Evolutionary conservation across 2,888 invertebrate species (phyloP), one percentile per base, ranked within the genome.

Genomic region (Halictus quadricinctus): DNA sequence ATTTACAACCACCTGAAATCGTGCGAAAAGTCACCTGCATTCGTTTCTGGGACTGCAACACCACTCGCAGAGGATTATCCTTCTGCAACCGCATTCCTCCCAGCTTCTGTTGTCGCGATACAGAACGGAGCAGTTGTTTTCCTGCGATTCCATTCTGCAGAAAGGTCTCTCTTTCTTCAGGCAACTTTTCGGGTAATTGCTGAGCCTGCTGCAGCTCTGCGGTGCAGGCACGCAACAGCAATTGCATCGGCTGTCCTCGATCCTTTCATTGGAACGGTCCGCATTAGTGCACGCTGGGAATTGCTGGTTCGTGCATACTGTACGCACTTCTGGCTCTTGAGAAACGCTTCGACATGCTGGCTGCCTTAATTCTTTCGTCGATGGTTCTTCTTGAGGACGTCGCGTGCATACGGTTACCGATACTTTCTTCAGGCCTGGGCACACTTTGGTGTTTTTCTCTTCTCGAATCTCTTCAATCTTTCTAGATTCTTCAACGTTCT

Each of bases 141-240:
- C 87, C 58, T 41, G 72, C 41, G 77, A 15, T n/a, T 73, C 74
- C 3, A 21, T 12, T 1, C 21, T 18, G 29, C 21, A 54, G 25
- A 77, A 80, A n/a, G 36, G 69, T 21, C 70, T 79, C 2, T 84
- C 73, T 18, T 41, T 76, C 25, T 87, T 88, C 8, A 85, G 48
- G n/a, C 87, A 87, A 41, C 77, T 85, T 29, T 81, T 89, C 13
- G 79, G 73, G 10, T 89, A 58, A 29, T n/a, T 72, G 10, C 43
- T 18, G 8, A 73, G 48, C 8, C 66, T 58, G 46, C 74, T 72
- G 18, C 12, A 66, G 18, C 72, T 79, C 48, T 70, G 70, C 4
- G 29, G 18, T 1, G 43, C 66, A 4, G 72, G 50, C 13, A 36
- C 18, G 50, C 13, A 41, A n/a, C 81, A 79, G 36, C 58, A 80